Conservation (phyloP, 2,888 invertebrate species). For the Drosophila lutescens region DNA sequence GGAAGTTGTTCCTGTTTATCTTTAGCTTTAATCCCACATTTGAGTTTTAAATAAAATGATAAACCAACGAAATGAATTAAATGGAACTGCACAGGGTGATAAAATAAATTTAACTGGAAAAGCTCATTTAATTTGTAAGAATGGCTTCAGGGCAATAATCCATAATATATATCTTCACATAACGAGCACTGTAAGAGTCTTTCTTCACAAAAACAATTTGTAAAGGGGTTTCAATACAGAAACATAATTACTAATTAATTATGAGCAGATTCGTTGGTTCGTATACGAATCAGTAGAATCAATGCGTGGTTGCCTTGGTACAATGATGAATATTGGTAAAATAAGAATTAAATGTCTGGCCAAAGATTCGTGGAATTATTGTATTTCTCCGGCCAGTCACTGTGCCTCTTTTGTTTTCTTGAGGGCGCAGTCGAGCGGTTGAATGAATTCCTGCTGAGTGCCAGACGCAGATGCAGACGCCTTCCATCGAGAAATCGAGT, state of each 20-base stretch:
- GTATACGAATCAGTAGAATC: neutral
- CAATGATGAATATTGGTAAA: neutral
- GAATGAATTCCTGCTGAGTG: conserved; percentile 60
- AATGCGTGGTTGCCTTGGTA: neutral
- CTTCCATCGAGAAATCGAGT: conserved; percentile 12
- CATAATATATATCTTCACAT: too few species aligned
- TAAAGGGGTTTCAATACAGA: too few species aligned
- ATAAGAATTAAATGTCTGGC: neutral
- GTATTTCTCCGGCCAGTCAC: neutral
- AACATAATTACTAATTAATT: too few species aligned
- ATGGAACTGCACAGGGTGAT: too few species aligned
- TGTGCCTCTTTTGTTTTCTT: conserved; percentile 5
- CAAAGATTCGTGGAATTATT: neutral
- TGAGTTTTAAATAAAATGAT: neutral
- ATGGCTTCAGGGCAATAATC: too few species aligned
- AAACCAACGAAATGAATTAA: neutral
- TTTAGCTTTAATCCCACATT: conserved; percentile 4
- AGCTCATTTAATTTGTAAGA: too few species aligned
- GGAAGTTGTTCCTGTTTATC: conserved; percentile 21
- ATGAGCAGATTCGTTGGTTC: neutral
- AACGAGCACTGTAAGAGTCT: too few species aligned
- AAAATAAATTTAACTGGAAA: neutral
- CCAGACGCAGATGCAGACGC: conserved; percentile 20
- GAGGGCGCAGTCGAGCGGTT: conserved; percentile 26
- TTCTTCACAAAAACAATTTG: neutral